Evolutionary conservation across 2,888 invertebrate species (phyloP).

Genomic region (Tachina grossa): DNA sequence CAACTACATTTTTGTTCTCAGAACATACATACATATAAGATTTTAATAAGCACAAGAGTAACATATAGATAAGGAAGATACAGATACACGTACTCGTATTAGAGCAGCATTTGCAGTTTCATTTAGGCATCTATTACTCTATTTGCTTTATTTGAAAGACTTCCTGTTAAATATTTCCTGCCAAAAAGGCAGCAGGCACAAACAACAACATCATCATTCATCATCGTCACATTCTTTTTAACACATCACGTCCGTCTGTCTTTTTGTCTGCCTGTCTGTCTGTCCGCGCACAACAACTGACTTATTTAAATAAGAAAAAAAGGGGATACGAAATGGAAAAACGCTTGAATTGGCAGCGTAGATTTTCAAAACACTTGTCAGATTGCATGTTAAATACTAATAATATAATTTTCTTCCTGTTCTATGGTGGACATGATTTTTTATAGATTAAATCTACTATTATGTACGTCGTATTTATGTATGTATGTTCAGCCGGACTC

Average conservation of each 20-base stretch:
- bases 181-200: neutral
- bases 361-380: slow-evolving; percentile 78
- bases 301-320: slow-evolving; percentile 56
- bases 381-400: slow-evolving; percentile 81
- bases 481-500: slow-evolving; percentile 13
- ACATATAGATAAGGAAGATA: neutral
- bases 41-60: neutral
- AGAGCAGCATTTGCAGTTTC: slow-evolving; percentile 13
- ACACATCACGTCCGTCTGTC: neutral
- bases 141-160: slow-evolving; percentile 63
- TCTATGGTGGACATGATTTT: slow-evolving; percentile 58
- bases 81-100: neutral
- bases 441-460: slow-evolving; percentile 12
- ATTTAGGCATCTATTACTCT: slow-evolving; percentile 36
- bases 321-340: neutral
- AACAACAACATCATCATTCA: slow-evolving; percentile 2
- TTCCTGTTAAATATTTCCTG: slow-evolving; percentile 68
- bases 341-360: slow-evolving; percentile 11
- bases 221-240: slow-evolving; percentile 28
- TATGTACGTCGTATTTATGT: slow-evolving; percentile 12
- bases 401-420: slow-evolving; percentile 78
- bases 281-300: neutral
- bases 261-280: neutral
- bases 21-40: neutral
- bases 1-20: slow-evolving; percentile 20